These are phyloP conservation scores for Heliconius hewitsoni DNA, from an alignment of 1,140 invertebrate genomes.

Conservation along the genomic window DNA sequence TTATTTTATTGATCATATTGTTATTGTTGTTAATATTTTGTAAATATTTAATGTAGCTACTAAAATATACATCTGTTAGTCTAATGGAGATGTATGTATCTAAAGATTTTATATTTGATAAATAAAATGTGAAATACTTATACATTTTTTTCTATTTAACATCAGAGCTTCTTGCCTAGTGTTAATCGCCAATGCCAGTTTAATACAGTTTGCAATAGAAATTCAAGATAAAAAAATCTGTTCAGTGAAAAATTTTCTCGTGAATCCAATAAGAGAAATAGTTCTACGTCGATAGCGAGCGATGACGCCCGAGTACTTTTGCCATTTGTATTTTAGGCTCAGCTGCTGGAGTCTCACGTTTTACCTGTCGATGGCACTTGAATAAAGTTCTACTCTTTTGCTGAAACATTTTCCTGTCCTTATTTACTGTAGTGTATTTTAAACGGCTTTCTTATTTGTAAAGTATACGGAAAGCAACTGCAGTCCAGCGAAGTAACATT, in stretches of 20 bases:
- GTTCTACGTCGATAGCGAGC: conserved; percentile 31
- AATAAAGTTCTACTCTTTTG: conserved; percentile 42
- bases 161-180: background rate
- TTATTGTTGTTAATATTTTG: too few species aligned
- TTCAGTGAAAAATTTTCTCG: conserved; percentile 17
- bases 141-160: background rate
- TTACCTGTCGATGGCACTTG: conserved; percentile 42
- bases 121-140: conserved; percentile 18
- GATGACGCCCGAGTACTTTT: conserved; percentile 37
- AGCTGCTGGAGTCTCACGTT: conserved; percentile 45
- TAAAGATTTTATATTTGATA: conserved; percentile 29
- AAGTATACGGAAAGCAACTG: conserved; percentile 4
- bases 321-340: conserved; percentile 46
- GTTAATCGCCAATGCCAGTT: conserved; percentile 12
- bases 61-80: conserved; percentile 2
- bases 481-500: background rate
- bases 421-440: conserved; percentile 35
- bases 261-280: conserved; percentile 37
- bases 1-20: too few species aligned
- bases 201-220: background rate
- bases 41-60: too few species aligned
- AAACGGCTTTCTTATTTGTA: conserved; percentile 17
- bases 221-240: conserved; percentile 15
- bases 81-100: conserved; percentile 28
- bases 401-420: conserved; percentile 33